These are phyloP conservation scores for Eupithecia abbreviata DNA, from an alignment of 2,888 invertebrate species.

Conservation along the genomic window DNA sequence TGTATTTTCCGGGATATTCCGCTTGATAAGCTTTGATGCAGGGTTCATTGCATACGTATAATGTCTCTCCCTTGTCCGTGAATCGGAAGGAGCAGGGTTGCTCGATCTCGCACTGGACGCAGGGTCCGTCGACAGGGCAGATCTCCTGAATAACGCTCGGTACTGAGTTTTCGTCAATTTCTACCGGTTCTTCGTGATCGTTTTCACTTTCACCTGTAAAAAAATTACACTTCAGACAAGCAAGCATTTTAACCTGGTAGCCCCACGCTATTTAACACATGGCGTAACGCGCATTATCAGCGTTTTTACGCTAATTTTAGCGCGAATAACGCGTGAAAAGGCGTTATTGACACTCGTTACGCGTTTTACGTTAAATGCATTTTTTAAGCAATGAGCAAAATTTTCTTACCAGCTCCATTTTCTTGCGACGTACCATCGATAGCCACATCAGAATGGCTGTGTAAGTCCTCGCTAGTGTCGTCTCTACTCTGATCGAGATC, in stretches of 20 bases:
- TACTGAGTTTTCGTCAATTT: conserved; percentile 60
- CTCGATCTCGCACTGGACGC: conserved; percentile 73
- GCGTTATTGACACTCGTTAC: too few species aligned
- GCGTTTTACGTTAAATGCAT: not conserved
- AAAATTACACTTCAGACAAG: not conserved
- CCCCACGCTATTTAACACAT: too few species aligned
- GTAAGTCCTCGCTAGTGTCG: conserved; percentile 33
- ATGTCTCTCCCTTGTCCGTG: conserved; percentile 59
- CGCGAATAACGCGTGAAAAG: too few species aligned
- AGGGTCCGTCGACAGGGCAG: conserved; percentile 63
- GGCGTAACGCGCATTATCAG: too few species aligned
- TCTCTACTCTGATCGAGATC: conserved; percentile 50
- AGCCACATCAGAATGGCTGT: conserved; percentile 45
- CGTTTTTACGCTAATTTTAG: too few species aligned
- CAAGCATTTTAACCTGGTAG: not conserved
- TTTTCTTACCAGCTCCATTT: conserved; percentile 57
- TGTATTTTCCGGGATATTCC: conserved; percentile 64
- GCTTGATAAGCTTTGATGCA: conserved; percentile 78
- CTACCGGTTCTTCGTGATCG: conserved; percentile 77
- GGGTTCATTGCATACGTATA: conserved; percentile 75
- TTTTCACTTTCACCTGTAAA: conserved; percentile 78
- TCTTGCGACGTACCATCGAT: conserved; percentile 60
- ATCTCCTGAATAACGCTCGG: conserved; percentile 74
- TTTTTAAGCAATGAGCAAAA: not conserved
- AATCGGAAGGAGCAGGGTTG: conserved; percentile 66